phyloP scores from a whole-genome alignment of 2,888 invertebrate genomes.

The Diarsia rubi region DNA sequence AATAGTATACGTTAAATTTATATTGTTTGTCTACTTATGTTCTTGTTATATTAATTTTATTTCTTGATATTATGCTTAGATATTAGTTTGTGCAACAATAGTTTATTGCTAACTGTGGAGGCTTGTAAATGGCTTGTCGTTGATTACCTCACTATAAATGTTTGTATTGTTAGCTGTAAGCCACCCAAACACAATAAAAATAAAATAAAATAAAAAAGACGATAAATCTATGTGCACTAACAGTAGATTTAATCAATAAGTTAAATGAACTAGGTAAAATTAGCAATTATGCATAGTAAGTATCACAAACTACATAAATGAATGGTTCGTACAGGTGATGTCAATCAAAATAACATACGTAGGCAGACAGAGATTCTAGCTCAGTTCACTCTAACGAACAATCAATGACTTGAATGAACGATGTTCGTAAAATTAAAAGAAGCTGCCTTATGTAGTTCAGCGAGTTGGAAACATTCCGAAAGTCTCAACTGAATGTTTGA shows the following conservation, averaged over 20 bases:
- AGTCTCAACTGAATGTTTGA: conserved; percentile 9
- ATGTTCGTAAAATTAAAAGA: conserved; percentile 2
- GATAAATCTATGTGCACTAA: neutral
- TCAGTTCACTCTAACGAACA: neutral
- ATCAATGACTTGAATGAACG: neutral
- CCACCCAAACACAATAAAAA: too few species aligned
- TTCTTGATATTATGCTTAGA: too few species aligned
- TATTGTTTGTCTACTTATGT: too few species aligned
- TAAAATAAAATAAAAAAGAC: too few species aligned
- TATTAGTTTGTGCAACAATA: too few species aligned
- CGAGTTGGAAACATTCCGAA: neutral
- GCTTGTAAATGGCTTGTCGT: too few species aligned
- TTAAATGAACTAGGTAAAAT: neutral
- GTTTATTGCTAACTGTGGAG: too few species aligned
- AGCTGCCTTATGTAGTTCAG: neutral
- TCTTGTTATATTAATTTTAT: too few species aligned
- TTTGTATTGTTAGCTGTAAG: too few species aligned
- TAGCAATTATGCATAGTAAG: neutral
- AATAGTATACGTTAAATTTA: too few species aligned
- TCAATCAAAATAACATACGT: neutral
- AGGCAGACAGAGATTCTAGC: neutral
- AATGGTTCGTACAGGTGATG: conserved; percentile 10
- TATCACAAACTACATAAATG: conserved; percentile 1
- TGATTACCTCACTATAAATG: too few species aligned
- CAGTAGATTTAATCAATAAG: neutral